Conservation (phyloP, 35 echinoderm and acorn worm genomes). For the Apostichopus californicus region DNA sequence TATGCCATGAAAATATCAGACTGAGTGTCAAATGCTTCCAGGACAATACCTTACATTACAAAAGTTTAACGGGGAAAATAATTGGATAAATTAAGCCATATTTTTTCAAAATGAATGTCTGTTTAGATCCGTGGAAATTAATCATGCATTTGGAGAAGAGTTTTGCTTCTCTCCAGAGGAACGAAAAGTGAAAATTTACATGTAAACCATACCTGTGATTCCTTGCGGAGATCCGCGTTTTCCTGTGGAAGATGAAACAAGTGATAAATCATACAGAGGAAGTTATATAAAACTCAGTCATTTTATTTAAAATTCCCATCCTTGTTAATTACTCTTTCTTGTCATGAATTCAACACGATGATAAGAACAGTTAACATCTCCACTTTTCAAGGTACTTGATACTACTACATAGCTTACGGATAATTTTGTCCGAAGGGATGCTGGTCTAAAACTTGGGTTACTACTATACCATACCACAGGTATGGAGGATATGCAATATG, state of each 20-base stretch:
- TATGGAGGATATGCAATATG: too few species aligned
- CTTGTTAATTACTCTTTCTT: background rate
- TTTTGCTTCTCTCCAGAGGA: too few species aligned
- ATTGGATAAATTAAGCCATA: background rate
- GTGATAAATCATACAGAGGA: background rate
- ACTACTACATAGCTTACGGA: background rate
- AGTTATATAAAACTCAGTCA: background rate
- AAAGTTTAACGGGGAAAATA: background rate
- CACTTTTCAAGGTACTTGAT: background rate
- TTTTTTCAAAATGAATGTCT: background rate
- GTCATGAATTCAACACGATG: background rate
- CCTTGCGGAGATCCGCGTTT: background rate
- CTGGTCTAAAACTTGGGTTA: too few species aligned
- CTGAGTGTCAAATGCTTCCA: background rate
- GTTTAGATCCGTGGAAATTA: background rate
- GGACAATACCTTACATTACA: background rate
- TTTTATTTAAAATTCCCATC: background rate
- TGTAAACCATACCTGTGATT: background rate
- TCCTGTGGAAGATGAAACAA: conserved; percentile 1
- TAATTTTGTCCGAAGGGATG: background rate
- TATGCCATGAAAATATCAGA: background rate
- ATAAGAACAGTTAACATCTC: background rate
- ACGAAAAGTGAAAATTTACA: background rate
- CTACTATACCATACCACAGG: too few species aligned
- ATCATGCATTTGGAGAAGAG: background rate